These are phyloP conservation scores for Intoshia linei DNA, from an alignment of 1,140 invertebrate genomes.

Conservation along the genomic window DNA sequence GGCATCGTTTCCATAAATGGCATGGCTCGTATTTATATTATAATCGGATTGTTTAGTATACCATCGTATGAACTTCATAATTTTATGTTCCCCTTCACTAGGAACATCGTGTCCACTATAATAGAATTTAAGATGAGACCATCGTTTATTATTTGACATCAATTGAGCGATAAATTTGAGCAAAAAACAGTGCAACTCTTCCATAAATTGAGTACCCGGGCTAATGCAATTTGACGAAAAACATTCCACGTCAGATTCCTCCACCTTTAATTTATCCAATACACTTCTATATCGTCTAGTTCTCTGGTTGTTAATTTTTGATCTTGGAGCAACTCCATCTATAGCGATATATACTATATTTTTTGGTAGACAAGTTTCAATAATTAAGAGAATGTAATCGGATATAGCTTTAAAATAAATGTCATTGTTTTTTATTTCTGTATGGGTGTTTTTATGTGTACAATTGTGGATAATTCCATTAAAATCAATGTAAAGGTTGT, in stretches of 20 bases:
- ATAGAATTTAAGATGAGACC: conserved; percentile 29
- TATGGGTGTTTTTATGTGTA: too few relatives aligned
- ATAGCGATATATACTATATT: too few relatives aligned
- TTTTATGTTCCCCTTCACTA: conserved; percentile 87
- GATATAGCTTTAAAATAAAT: too few relatives aligned
- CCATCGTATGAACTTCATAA: conserved; percentile 79
- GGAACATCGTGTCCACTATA: conserved; percentile 29
- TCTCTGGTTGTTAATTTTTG: too few relatives aligned
- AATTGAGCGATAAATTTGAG: conserved; percentile 55
- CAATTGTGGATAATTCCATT: too few relatives aligned
- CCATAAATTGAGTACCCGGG: conserved; percentile 34
- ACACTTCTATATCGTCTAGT: too few relatives aligned
- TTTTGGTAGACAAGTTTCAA: too few relatives aligned
- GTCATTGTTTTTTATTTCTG: too few relatives aligned
- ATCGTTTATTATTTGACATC: conserved; percentile 42
- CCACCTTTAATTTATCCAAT: too few relatives aligned
- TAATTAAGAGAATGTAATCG: too few relatives aligned
- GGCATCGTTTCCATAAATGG: conserved; percentile 69
- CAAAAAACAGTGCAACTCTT: conserved; percentile 43
- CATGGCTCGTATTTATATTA: conserved; percentile 56
- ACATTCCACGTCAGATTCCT: conserved; percentile 31
- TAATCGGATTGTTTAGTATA: conserved; percentile 43
- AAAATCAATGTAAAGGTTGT: too few relatives aligned
- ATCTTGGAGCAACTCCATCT: too few relatives aligned
- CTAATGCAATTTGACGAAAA: conserved; percentile 90